Base-by-base conservation (phyloP, 2,888 invertebrate species). In the Balanococcus diminutus region DNA sequence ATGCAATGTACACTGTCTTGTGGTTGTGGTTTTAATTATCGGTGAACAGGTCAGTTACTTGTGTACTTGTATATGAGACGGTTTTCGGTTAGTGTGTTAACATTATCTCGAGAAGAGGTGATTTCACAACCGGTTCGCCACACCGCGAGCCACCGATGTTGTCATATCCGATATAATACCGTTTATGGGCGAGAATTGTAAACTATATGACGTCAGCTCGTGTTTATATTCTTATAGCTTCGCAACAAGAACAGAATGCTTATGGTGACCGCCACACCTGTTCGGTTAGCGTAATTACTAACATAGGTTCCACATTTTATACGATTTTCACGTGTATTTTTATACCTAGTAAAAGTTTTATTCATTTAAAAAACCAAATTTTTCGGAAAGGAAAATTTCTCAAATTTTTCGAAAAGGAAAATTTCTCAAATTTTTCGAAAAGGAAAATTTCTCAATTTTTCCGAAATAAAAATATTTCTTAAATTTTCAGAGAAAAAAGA, bases 211-310 rank as follows among this genome's bases (percentile, higher is more conserved):
- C 67, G 67, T 67, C 67, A 67, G 67, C 16, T 1, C 16, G 25
- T 28, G 67, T 67, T 67, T 67, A 31, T 67, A 16, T 67, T 67
- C 14, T 19, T 22, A 8, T 28, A 67, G 2, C 67, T 28, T 25
- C 28, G 16, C 4, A 16, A 28, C 16, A 25, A 61, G 19, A 56
- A 56, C 8, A 28, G 16, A 36, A 32, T 36, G n/a, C 75, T 79
- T 28, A 36, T 79, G 19, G 8, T 31, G 36, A 79, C 75, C 75
- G 36, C 75, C 75, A 36, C 75, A 79, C 75, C 75, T 79, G 19
- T 36, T 36, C 36, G n/a, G 75, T 79, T 36, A 79, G 75, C 75
- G 75, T 79, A 79, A 36, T 79, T 79, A 32, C 75, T n/a, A n/a
- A n/a, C n/a, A n/a, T n/a, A n/a, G n/a, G n/a, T n/a, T n/a, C n/a